Conservation (phyloP, 2,113 vertebrate species). For the Hyperoodon ampullatus region DNA sequence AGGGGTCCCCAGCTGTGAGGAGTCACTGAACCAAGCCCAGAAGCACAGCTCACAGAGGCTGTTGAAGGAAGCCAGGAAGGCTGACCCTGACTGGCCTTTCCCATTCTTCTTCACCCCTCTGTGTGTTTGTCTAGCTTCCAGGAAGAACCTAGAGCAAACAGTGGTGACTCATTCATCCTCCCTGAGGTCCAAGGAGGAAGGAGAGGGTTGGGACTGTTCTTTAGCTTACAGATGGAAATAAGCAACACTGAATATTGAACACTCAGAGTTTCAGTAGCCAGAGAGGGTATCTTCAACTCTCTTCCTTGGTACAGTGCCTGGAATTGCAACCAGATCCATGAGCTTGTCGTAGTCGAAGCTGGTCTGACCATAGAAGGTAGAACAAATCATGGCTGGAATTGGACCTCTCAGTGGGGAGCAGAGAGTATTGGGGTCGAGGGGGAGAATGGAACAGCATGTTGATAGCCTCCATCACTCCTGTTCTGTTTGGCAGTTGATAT, state of each 20-base stretch:
- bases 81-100: neutral
- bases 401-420: neutral
- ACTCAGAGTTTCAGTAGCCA: neutral
- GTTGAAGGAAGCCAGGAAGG: neutral
- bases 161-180: slow-evolving; percentile 29
- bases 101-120: neutral
- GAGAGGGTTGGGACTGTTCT: neutral
- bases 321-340: neutral
- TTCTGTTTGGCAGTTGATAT: neutral
- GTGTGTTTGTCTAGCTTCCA: slow-evolving; percentile 32
- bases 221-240: neutral
- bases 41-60: slow-evolving; percentile 31
- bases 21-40: slow-evolving; percentile 10
- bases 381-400: neutral
- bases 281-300: neutral
- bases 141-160: slow-evolving; percentile 36
- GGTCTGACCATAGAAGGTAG: neutral
- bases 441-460: neutral
- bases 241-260: neutral
- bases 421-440: neutral
- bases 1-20: neutral
- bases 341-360: neutral
- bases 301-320: neutral
- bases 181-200: neutral
- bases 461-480: neutral